Percentiles rank a stretch among this genome's conserved stretches.
These are phyloP conservation scores for Ammospiza nelsoni DNA, from an alignment of 2,113 vertebrate species.

Conservation along the genomic window DNA sequence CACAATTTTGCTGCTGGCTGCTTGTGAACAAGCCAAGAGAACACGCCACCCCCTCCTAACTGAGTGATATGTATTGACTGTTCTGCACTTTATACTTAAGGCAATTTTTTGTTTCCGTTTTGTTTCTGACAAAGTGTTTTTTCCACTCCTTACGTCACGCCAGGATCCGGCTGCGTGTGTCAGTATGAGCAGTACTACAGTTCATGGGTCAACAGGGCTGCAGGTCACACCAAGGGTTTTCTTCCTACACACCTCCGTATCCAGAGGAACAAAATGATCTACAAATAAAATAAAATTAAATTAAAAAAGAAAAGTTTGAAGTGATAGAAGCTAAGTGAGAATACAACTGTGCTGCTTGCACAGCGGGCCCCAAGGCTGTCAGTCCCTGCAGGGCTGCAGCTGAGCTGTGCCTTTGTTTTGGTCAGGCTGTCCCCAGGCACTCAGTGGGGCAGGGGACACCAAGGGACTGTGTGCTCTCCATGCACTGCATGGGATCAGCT, in stretches of 20 bases:
- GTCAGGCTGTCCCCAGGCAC: background rate
- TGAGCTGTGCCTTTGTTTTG: background rate
- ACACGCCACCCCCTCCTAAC: constrained; percentile 53
- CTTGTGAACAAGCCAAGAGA: constrained; percentile 68
- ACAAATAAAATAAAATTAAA: background rate
- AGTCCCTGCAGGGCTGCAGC: background rate
- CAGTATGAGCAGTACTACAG: constrained; percentile 62
- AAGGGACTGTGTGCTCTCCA: background rate
- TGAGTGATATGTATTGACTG: constrained; percentile 62
- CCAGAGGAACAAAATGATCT: constrained; percentile 48
- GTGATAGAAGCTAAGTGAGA: background rate
- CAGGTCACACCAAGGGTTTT: constrained; percentile 14
- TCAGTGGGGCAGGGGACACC: background rate
- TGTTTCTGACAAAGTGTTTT: constrained; percentile 57
- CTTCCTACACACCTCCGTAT: constrained; percentile 31
- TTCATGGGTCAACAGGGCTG: constrained; percentile 40
- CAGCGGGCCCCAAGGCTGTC: background rate
- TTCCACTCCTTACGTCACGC: constrained; percentile 44
- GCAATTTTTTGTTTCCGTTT: constrained; percentile 72
- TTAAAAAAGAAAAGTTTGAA: background rate
- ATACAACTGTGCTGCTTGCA: background rate
- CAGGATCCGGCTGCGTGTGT: constrained; percentile 24
- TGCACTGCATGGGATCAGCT: background rate
- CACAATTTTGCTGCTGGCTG: constrained; percentile 80
- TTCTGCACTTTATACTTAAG: constrained; percentile 76